These are phyloP conservation scores for Brienomyrus brachyistius DNA, from an alignment of 2,113 vertebrate species.

Conservation along the genomic window DNA sequence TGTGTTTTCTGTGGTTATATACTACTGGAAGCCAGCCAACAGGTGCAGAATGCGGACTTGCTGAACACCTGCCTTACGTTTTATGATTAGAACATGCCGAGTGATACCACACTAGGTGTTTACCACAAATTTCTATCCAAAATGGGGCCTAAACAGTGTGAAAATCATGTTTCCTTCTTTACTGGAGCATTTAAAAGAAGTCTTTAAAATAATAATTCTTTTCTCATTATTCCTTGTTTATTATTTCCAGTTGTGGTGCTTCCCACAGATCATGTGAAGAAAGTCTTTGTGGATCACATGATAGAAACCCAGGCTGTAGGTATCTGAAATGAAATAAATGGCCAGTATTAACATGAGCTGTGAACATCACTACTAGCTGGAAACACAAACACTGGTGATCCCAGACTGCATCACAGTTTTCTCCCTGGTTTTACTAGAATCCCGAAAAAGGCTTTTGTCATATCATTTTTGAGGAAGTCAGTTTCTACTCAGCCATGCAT, in stretches of 20 bases:
- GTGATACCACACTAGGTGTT: neutral
- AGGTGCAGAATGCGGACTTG: neutral
- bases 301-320: neutral
- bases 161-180: neutral
- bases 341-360: neutral
- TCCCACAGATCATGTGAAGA: neutral
- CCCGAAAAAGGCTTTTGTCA: neutral
- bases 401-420: neutral
- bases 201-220: neutral
- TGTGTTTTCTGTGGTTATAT: neutral
- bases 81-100: neutral
- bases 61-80: neutral
- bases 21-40: neutral
- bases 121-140: neutral
- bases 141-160: neutral
- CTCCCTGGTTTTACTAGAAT: neutral
- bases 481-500: neutral
- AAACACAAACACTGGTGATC: neutral
- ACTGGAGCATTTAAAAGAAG: neutral
- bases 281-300: neutral
- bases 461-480: neutral
- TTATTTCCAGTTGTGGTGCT: neutral
- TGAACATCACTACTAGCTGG: neutral
- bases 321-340: neutral
- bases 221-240: neutral